These are phyloP conservation scores for Caranx ignobilis DNA, from an alignment of 2,113 vertebrate genomes.

Conservation along the genomic window DNA sequence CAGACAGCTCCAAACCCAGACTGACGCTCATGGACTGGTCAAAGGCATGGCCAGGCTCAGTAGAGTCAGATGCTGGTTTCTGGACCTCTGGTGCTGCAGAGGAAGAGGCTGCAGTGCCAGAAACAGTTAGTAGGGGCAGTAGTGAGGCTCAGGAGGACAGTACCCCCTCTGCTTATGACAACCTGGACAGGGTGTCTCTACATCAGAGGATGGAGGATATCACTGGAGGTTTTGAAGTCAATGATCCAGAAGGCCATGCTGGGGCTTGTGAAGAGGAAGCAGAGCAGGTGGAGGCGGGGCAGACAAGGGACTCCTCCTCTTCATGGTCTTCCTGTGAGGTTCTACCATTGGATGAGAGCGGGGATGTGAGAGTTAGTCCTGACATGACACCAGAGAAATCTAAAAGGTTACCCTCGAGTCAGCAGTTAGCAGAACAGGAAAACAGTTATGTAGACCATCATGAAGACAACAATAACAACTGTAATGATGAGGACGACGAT, in stretches of 20 bases:
- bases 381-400: slow-evolving; percentile 36
- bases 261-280: background rate
- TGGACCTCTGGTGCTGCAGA: slow-evolving; percentile 58
- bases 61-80: slow-evolving; percentile 48
- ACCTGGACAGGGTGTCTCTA: slow-evolving; percentile 44
- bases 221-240: slow-evolving; percentile 5
- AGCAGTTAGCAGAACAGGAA: slow-evolving; percentile 36
- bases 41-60: slow-evolving; percentile 29
- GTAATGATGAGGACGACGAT: background rate
- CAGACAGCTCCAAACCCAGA: slow-evolving; percentile 30
- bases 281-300: slow-evolving; percentile 30
- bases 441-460: background rate
- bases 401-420: slow-evolving; percentile 40
- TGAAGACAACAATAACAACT: background rate
- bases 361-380: slow-evolving; percentile 2
- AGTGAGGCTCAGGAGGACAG: slow-evolving; percentile 75
- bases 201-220: slow-evolving; percentile 6
- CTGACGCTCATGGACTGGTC: slow-evolving; percentile 29
- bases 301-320: slow-evolving; percentile 50
- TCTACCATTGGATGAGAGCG: slow-evolving; percentile 59
- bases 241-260: background rate
- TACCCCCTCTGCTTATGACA: slow-evolving; percentile 77
- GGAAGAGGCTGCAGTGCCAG: slow-evolving; percentile 7
- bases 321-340: slow-evolving; percentile 74
- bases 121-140: slow-evolving; percentile 63